Evolutionary conservation across 2,113 vertebrate species (phyloP), one percentile per base, ranked within the genome.

Genomic region (Antechinus stuartii): DNA sequence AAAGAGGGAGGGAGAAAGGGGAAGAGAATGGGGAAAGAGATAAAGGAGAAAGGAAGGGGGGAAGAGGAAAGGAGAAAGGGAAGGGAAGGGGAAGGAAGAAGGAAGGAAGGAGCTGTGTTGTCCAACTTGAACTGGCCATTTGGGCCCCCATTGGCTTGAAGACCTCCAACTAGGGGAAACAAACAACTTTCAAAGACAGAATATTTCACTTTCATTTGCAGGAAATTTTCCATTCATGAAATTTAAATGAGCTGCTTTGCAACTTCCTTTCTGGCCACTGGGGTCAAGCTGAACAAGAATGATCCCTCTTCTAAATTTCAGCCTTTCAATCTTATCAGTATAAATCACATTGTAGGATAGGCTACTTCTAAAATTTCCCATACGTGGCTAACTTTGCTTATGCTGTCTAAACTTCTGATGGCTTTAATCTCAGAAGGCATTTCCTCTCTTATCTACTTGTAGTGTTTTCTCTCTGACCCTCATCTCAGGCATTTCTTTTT

Each of bases 271-370:
- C 4, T 76, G 30, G 35, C 4, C 12, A 68, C 30, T 4, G n/a
- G 30, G 61, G 61, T 68, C 61, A 35, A 68, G 8, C 12, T 35
- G 61, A 68, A 35, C 27, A 68, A 68, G 27, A 14, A 68, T 68
- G 35, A 16, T n/a, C 3, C 61, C 61, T 19, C 12, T 76, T 76
- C 35, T n/a, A 76, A 76, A n/a, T 76, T n/a, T n/a, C 35, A 76
- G 35, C 35, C 61, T n/a, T 76, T 76, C 93, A 89, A 12, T 93
- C 93, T 93, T 50, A 52, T 92, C 91, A 89, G 26, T 94, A 90
- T 30, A 8, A 93, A 90, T 93, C 9, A 52, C 3, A 94, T 23
- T 52, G 47, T 26, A 27, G 42, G 42, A 46, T 61, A n/a, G 46
- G 53, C n/a, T 93, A 54, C 12, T 7, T 23, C 42, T 68, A 94